Evolutionary conservation across 2,888 invertebrate genomes (phyloP).

Genomic region (Syritta pipiens): DNA sequence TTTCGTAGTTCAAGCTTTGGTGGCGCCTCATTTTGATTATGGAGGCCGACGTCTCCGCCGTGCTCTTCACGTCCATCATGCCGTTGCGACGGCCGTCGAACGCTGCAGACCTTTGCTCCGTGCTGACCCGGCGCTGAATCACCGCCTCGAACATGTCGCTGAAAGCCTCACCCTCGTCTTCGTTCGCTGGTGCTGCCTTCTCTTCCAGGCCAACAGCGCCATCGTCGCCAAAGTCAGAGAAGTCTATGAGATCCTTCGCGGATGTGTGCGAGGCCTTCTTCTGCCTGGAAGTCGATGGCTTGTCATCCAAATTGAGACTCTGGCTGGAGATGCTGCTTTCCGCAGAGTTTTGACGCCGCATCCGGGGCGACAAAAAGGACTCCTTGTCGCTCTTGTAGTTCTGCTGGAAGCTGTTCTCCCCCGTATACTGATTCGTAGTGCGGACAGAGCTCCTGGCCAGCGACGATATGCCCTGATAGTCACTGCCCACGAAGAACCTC

Average conservation of each 20-base stretch:
- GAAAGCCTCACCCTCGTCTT: conserved; percentile 52
- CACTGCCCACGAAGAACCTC: conserved; percentile 76
- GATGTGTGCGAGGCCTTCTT: conserved; percentile 38
- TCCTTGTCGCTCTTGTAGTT: conserved; percentile 77
- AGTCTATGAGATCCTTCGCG: conserved; percentile 76
- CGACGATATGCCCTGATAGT: conserved; percentile 75
- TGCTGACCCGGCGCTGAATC: conserved; percentile 76
- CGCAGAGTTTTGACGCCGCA: conserved; percentile 78
- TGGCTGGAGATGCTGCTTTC: conserved; percentile 79
- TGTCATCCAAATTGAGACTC: conserved; percentile 77
- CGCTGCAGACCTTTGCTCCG: conserved; percentile 76
- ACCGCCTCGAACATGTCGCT: conserved; percentile 73
- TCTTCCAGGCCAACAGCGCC: conserved; percentile 62
- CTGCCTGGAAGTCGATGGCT: conserved; percentile 46
- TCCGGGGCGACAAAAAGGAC: conserved; percentile 74
- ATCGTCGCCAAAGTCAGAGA: conserved; percentile 76
- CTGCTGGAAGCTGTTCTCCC: conserved; percentile 78
- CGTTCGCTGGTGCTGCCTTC: conserved; percentile 24
- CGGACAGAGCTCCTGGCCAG: conserved; percentile 78
- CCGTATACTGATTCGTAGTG: conserved; percentile 76
- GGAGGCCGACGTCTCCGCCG: conserved; percentile 53
- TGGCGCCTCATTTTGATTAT: conserved; percentile 73
- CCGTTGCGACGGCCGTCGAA: conserved; percentile 79
- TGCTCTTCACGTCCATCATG: conserved; percentile 74
- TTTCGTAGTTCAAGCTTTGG: conserved; percentile 78